Evolutionary conservation across 1,140 invertebrate genomes (phyloP).

Genomic region (Rhagoletis zephyria): DNA sequence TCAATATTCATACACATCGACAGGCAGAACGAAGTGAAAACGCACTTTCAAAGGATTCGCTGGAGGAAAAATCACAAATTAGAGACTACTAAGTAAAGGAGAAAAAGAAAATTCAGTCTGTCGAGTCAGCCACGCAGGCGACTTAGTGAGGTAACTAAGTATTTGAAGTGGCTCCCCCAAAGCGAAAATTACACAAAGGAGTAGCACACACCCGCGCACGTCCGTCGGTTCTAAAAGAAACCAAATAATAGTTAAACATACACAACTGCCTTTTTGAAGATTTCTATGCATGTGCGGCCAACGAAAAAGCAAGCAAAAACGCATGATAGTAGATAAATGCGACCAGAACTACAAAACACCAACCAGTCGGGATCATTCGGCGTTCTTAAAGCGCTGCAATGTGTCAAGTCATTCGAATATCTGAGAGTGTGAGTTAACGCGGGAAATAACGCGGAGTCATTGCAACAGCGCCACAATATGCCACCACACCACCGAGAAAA

Average conservation of each 20-base stretch:
- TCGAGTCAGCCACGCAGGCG: not conserved
- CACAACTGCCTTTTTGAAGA: not conserved
- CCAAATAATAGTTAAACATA: not conserved
- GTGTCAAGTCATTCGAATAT: conserved; percentile 35
- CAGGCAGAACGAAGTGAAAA: not conserved
- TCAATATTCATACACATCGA: not conserved
- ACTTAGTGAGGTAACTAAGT: conserved; percentile 26
- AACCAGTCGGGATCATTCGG: not conserved
- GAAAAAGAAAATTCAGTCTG: not conserved
- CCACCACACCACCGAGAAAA: not conserved
- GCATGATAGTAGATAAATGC: conserved; percentile 28
- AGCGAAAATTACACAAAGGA: conserved; percentile 50
- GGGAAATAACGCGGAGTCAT: conserved; percentile 12
- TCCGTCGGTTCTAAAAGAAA: conserved; percentile 1
- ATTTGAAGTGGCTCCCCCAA: conserved; percentile 27
- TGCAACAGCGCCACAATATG: conserved; percentile 26
- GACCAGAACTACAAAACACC: not conserved
- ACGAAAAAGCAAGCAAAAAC: not conserved
- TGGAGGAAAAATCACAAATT: not conserved
- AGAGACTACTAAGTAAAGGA: not conserved
- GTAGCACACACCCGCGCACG: not conserved
- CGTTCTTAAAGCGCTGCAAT: not conserved
- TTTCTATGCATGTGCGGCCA: not conserved
- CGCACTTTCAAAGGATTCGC: not conserved
- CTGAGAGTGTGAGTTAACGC: not conserved